phyloP scores from a whole-genome alignment of 92 coral and sea anemone species.

The Zoanthus solanderi region DNA sequence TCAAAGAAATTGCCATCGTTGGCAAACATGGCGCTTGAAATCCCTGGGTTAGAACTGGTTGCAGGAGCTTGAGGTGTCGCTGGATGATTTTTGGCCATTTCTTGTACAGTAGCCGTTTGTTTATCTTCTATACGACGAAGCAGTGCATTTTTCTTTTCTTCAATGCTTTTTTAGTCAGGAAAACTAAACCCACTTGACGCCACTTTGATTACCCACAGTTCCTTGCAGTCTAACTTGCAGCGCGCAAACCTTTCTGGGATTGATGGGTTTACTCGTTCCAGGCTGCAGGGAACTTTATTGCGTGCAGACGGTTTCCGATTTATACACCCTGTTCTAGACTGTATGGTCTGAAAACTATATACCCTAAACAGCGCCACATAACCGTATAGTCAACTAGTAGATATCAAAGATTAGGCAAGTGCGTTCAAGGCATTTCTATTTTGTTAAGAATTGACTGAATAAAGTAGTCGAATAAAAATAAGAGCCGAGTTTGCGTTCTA shows the following conservation, averaged over 20 bases:
- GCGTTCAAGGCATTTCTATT: too few relatives aligned
- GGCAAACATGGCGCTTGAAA: constrained; percentile 67
- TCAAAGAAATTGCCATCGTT: constrained; percentile 98
- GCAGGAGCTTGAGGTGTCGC: constrained; percentile 21
- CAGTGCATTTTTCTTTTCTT: constrained; percentile 87
- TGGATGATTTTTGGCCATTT: neutral
- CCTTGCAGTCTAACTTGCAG: neutral
- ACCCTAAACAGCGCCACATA: too few relatives aligned
- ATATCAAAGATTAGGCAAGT: too few relatives aligned
- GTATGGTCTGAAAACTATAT: too few relatives aligned
- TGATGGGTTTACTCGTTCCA: neutral
- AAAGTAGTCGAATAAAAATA: too few relatives aligned
- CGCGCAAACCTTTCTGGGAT: constrained; percentile 1
- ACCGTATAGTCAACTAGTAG: too few relatives aligned
- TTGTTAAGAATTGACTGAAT: too few relatives aligned
- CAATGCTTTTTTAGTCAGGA: constrained; percentile 54
- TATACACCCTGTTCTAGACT: too few relatives aligned
- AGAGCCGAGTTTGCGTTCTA: too few relatives aligned
- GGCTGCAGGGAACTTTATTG: too few relatives aligned
- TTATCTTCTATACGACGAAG: constrained; percentile 87
- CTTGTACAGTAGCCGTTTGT: constrained; percentile 55
- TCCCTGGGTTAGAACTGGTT: constrained; percentile 20
- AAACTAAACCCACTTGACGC: constrained; percentile 67
- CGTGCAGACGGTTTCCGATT: too few relatives aligned
- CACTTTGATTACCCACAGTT: constrained; percentile 71